Percentiles rank a stretch among this genome's conserved stretches.
phyloP scores from a whole-genome alignment of 2,797 vertebrate species.

The Chelon labrosus region DNA sequence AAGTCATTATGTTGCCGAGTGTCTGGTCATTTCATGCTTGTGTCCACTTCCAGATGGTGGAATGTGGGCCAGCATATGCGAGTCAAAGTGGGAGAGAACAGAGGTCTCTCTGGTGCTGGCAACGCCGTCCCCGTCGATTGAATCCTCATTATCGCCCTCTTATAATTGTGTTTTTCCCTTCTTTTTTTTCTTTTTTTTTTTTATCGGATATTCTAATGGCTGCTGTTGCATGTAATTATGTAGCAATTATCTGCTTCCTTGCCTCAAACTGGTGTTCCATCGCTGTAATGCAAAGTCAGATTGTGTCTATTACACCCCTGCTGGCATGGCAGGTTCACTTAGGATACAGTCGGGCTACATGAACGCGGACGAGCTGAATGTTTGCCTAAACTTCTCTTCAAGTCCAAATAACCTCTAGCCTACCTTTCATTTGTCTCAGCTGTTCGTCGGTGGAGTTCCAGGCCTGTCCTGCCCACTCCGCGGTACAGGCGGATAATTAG shows the following conservation, averaged over 20 bases:
- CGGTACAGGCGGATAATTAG: conserved; percentile 73
- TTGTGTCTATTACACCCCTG: conserved; percentile 63
- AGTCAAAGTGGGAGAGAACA: conserved; percentile 76
- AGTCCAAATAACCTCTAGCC: conserved; percentile 54
- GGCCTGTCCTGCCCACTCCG: conserved; percentile 45
- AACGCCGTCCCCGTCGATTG: conserved; percentile 69
- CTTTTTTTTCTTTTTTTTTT: conserved; percentile 52
- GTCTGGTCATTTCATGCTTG: conserved; percentile 67
- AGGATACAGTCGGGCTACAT: conserved; percentile 22
- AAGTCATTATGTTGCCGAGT: conserved; percentile 47
- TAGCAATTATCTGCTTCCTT: conserved; percentile 84
- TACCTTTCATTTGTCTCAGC: conserved; percentile 4
- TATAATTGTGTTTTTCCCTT: conserved; percentile 76
- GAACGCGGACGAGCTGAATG: conserved; percentile 39
- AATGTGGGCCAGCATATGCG: conserved; percentile 81
- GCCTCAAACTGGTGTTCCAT: conserved; percentile 71
- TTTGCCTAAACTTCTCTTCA: conserved; percentile 48
- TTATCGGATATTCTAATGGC: conserved; percentile 79
- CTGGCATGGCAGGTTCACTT: conserved; percentile 56
- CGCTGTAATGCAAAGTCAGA: conserved; percentile 70
- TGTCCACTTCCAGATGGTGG: conserved; percentile 80
- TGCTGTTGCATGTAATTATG: conserved; percentile 82
- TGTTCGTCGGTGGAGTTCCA: conserved; percentile 41
- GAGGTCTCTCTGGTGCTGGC: conserved; percentile 74
- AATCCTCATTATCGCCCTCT: conserved; percentile 80